Evolutionary conservation across 2,113 vertebrate species (phyloP), one percentile per base, ranked within the genome.

Genomic region (Galemys pyrenaicus): DNA sequence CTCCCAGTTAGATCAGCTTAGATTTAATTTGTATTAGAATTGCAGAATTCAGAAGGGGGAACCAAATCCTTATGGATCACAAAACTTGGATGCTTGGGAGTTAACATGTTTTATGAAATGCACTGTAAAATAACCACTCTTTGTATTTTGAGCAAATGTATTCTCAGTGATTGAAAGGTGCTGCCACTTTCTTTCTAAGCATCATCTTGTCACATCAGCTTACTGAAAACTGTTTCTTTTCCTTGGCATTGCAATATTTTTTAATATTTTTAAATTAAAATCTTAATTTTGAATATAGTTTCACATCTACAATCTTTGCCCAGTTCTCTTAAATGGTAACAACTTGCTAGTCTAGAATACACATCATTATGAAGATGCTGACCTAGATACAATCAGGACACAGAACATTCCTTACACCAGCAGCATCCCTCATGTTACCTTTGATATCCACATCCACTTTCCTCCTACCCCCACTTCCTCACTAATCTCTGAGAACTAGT

Each of bases 1-100:
- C 41, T 89, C 67, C 74, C 49, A 89, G 41, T 79, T 86, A 80
- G 49, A 88, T 74, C 78, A 37, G 17, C 37, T 93, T 88, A 81
- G 49, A 91, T 85, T 94, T 89, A 51, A 92, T 92, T 91, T 93
- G 58, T 58, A 49, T 77, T 44, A 39, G 65, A 95, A 95, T 70
- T 94, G 56, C 11, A 83, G 60, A 90, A 77, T 68, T 80, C 54
- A 70, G 54, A 54, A 75, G 74, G 11, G n/a, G 54, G 17, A 92
- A 64, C 15, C 32, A 90, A 87, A 74, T 70, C 58, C 51, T 67
- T 54, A 17, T n/a, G 49, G 65, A 87, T 70, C 77, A 54, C 65
- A 91, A 93, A 86, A n/a, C 70, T 46, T 67, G 24, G 81, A 75
- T 85, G 32, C 79, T 78, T 65, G 13, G 13, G 24, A 87, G 70